Base-by-base conservation (phyloP, 2,797 vertebrate genomes). In the Etheostoma nigrum region DNA sequence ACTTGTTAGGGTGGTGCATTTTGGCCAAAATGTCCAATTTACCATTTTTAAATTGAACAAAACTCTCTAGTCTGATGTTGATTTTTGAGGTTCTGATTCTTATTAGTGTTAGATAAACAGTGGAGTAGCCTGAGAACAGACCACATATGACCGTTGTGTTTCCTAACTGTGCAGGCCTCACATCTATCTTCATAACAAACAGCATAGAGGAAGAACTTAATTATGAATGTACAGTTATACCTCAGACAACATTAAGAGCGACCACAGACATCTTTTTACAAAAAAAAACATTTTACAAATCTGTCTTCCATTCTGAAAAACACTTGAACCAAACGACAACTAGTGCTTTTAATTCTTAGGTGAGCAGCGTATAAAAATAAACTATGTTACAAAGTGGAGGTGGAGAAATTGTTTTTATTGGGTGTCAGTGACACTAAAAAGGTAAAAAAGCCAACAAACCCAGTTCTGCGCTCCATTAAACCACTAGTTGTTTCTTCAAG, bases 311-410 rank as follows among this genome's bases (percentile, higher is more conserved):
- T 7, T 66, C 0, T 1, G 11, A 36, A 19, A 47, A 45, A 25
- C 23, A 54, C 52, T 62, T 36, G 3, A 57, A 72, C 45, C 60
- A 49, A 69, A 65, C 12, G 0, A 75, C 63, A 11, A 53, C 33
- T 12, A 5, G 47, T 42, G 70, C 25, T n/a, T 74, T 78, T 11
- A 70, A 11, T 30, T 89, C 78, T 81, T 79, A 52, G 82, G 83
- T 71, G 78, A 83, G 67, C 75, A 83, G 83, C 79, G 12, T 84
- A 84, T 48, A 85, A 89, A 88, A 84, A 90, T 84, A 87, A 88
- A 78, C 59, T 63, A 48, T 67, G 49, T 60, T 45, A 78, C 61
- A 76, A 65, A 53, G 53, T 0, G 58, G 53, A 49, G 55, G 51
- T 1, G 72, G 47, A 12, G 71, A 27, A 33, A 1, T 65, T 2